These are phyloP conservation scores for Notechis scutatus DNA, from an alignment of 2,113 vertebrate genomes.

Conservation along the genomic window DNA sequence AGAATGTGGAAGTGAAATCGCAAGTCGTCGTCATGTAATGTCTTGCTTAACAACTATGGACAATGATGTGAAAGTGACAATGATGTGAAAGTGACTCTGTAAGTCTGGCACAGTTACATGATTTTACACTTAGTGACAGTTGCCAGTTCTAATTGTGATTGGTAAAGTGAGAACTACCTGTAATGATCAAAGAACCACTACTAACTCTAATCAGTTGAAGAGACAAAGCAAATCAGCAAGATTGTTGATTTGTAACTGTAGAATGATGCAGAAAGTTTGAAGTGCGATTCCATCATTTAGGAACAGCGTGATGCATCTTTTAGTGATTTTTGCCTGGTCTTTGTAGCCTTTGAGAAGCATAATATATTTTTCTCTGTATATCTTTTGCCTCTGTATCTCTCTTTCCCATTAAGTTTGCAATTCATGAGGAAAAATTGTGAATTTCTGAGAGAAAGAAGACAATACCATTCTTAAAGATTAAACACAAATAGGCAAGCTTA, in stretches of 20 bases:
- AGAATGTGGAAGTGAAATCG: not conserved
- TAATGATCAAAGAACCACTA: not conserved
- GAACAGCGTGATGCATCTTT: not conserved
- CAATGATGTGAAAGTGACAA: not conserved
- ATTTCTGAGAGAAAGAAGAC: not conserved
- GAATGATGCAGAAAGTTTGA: not conserved
- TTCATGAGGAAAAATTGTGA: not conserved
- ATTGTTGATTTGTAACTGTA: not conserved
- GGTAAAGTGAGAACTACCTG: not conserved
- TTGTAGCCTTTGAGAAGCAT: not conserved
- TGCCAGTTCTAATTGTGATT: not conserved
- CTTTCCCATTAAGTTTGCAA: not conserved
- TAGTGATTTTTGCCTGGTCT: not conserved
- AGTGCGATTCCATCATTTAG: not conserved
- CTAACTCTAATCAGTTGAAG: not conserved
- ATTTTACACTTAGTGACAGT: not conserved
- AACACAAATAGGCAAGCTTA: not conserved
- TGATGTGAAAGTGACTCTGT: not conserved
- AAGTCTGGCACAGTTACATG: not conserved
- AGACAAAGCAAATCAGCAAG: not conserved
- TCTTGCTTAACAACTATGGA: not conserved
- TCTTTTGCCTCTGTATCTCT: not conserved
- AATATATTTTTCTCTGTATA: not conserved
- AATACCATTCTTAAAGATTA: not conserved
- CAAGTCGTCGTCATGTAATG: not conserved